Evolutionary conservation across 37 sponge, comb jelly and placozoan genomes (phyloP).

Genomic region (Ephydatia muelleri): DNA sequence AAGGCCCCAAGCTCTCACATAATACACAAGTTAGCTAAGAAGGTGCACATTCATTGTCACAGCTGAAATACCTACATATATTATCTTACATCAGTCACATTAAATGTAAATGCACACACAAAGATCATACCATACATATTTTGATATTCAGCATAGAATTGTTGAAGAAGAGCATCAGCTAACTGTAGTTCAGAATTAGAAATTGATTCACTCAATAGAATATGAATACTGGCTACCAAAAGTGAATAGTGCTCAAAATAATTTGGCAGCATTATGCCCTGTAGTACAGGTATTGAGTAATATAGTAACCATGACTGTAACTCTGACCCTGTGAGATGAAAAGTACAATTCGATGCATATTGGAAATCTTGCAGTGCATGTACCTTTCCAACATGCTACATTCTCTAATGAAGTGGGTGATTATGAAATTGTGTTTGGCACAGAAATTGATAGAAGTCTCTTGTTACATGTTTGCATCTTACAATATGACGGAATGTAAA

Average conservation of each 20-base stretch:
- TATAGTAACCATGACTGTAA: background rate
- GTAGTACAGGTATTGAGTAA: constrained; percentile 22
- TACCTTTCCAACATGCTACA: constrained; percentile 11
- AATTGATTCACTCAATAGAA: constrained; percentile 11
- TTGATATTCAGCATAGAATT: constrained; percentile 4
- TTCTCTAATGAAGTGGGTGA: constrained; percentile 3
- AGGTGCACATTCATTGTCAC: constrained; percentile 28
- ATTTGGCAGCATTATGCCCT: background rate
- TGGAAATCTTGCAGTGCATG: background rate
- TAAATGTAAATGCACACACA: background rate
- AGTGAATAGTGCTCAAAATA: constrained; percentile 10
- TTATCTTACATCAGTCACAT: background rate
- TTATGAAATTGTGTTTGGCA: constrained; percentile 7
- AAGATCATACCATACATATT: constrained; percentile 14
- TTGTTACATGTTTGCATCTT: constrained; percentile 3
- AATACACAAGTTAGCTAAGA: background rate
- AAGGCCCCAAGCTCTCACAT: constrained; percentile 28
- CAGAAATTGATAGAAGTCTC: background rate
- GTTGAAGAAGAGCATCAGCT: background rate
- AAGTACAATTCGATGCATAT: background rate
- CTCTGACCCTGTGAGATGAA: constrained; percentile 10
- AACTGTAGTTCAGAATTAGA: background rate
- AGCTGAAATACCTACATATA: background rate
- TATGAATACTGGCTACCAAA: constrained; percentile 3
- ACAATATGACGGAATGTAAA: background rate